phyloP scores from a whole-genome alignment of 2,113 vertebrate genomes.

The Perca flavescens region DNA sequence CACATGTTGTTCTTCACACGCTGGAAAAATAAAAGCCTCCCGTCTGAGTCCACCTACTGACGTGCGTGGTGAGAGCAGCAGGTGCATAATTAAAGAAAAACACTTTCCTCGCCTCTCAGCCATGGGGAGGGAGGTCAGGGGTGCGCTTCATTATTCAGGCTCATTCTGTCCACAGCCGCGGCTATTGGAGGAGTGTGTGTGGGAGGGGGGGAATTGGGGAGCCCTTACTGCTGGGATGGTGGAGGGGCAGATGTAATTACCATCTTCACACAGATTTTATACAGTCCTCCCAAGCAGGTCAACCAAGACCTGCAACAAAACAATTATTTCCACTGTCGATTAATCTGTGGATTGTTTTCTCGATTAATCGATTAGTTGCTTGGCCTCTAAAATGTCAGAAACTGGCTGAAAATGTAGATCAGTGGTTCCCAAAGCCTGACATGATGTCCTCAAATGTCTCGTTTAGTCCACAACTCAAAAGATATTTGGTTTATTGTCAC shows the following conservation, averaged over 20 bases:
- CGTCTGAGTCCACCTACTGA: conserved; percentile 7
- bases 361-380: too few relatives aligned
- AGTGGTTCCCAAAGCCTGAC: too few relatives aligned
- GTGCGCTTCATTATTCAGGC: conserved; percentile 63
- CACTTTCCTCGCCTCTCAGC: conserved; percentile 58
- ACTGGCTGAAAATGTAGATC: too few relatives aligned
- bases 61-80: conserved; percentile 48
- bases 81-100: conserved; percentile 82
- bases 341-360: too few relatives aligned
- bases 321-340: too few relatives aligned
- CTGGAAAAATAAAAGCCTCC: conserved; percentile 52
- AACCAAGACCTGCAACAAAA: too few relatives aligned
- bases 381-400: too few relatives aligned
- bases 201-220: not conserved
- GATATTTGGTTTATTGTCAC: too few relatives aligned
- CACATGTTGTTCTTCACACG: conserved; percentile 39
- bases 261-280: conserved; percentile 1
- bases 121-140: conserved; percentile 32
- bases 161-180: conserved; percentile 42
- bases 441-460: too few relatives aligned
- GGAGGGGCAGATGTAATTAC: conserved; percentile 26
- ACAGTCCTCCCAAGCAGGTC: not conserved
- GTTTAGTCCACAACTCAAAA: too few relatives aligned
- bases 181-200: conserved; percentile 17
- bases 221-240: not conserved